Evolutionary conservation across 2,888 invertebrate species (phyloP).

Genomic region (Ramazzottius varieornatus): DNA sequence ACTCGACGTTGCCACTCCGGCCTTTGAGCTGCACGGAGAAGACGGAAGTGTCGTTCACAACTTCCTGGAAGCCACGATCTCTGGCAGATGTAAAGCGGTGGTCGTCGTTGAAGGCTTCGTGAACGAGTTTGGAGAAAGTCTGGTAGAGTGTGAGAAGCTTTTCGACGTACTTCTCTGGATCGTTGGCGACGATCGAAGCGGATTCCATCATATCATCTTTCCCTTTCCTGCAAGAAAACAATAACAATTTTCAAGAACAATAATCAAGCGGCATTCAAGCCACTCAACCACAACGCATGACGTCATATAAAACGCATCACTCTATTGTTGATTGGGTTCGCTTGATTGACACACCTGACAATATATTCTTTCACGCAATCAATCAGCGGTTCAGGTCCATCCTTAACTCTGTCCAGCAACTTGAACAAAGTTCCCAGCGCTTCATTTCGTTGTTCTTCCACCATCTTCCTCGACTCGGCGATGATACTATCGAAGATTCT

Average conservation of each 20-base stretch:
- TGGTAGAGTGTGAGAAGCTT: constrained; percentile 69
- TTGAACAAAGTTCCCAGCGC: neutral
- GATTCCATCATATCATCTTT: constrained; percentile 1
- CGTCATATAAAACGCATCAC: too few relatives aligned
- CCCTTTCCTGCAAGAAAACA: neutral
- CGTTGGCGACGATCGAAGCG: constrained; percentile 20
- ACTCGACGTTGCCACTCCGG: constrained; percentile 39
- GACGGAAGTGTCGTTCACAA: constrained; percentile 89
- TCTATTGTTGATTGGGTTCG: too few relatives aligned
- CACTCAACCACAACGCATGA: too few relatives aligned
- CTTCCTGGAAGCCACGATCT: constrained; percentile 86
- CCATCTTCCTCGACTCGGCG: neutral
- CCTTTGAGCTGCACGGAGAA: constrained; percentile 31
- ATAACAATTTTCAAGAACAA: neutral
- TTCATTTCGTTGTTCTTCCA: constrained; percentile 1
- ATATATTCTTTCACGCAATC: too few relatives aligned
- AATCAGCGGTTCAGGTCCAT: neutral
- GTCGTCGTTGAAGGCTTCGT: constrained; percentile 83
- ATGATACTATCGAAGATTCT: neutral
- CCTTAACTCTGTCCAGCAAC: neutral
- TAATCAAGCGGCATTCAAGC: too few relatives aligned
- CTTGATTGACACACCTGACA: too few relatives aligned
- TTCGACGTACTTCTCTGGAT: constrained; percentile 94
- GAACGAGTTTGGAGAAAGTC: constrained; percentile 64
- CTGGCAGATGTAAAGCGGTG: constrained; percentile 85